A percentile compares a stretch with the other conserved stretches of the same genome.
Conservation (phyloP, 2,113 vertebrate species). For the Gambusia affinis region DNA sequence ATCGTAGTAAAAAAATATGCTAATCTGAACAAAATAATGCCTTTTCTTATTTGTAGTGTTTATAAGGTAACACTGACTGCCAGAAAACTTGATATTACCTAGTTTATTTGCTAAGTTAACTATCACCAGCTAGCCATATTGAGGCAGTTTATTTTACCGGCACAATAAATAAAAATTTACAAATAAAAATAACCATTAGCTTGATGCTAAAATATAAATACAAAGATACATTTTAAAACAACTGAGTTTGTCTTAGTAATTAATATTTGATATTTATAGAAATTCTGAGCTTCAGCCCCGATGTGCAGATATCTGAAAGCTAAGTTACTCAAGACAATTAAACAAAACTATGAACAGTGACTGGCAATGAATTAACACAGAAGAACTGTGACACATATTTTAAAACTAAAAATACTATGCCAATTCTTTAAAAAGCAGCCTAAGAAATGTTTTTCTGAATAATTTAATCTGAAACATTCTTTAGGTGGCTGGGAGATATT, state of each 20-base stretch:
- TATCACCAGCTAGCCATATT: no score
- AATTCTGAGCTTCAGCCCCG: neutral
- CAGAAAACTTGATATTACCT: neutral
- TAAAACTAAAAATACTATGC: neutral
- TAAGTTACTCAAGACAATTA: no score
- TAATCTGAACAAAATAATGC: neutral
- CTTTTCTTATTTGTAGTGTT: neutral
- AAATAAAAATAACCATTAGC: neutral
- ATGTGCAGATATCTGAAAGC: no score
- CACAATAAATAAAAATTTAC: no score
- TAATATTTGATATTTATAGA: neutral
- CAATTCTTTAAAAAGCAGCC: neutral
- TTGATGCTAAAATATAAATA: neutral
- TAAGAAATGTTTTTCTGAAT: neutral
- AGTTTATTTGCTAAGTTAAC: neutral
- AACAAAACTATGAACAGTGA: neutral
- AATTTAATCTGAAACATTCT: neutral
- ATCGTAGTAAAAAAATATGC: neutral
- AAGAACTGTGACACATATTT: neutral
- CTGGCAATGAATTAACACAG: neutral
- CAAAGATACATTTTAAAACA: neutral
- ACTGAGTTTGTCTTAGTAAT: neutral
- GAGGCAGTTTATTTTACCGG: no score
- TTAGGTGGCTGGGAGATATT: neutral
- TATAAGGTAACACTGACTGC: neutral